Evolutionary conservation across 2,113 vertebrate species (phyloP).

Genomic region (Platichthys stellatus): DNA sequence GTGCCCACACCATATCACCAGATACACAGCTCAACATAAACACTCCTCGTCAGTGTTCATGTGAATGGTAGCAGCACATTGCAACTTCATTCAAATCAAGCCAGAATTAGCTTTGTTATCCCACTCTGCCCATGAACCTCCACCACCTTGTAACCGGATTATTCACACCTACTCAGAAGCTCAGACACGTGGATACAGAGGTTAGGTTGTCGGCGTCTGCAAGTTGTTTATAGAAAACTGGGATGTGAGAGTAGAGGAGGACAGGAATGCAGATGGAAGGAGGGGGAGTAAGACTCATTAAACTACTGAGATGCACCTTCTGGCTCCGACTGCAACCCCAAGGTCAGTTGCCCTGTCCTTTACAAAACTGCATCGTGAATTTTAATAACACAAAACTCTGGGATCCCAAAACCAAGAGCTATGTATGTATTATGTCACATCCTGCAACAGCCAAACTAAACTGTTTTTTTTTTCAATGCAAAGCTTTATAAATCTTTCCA

Average conservation of each 20-base stretch:
- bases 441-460: background rate
- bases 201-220: conserved; percentile 35
- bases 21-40: background rate
- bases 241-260: background rate
- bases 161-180: conserved; percentile 32
- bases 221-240: conserved; percentile 38
- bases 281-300: conserved; percentile 6
- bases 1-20: background rate
- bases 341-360: conserved; percentile 70
- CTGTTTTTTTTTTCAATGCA: too few species aligned
- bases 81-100: conserved; percentile 14
- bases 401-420: conserved; percentile 38
- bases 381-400: conserved; percentile 53
- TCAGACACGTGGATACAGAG: conserved; percentile 11
- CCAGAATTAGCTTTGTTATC: conserved; percentile 40
- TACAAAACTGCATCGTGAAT: conserved; percentile 61
- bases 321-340: conserved; percentile 54
- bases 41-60: background rate
- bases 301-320: conserved; percentile 43
- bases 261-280: background rate
- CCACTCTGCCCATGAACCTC: conserved; percentile 15
- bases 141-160: conserved; percentile 47
- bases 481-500: background rate
- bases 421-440: conserved; percentile 6
- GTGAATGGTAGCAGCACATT: background rate